Percentiles rank a stretch among this genome's conserved stretches.
Evolutionary conservation across 2,888 invertebrate genomes (phyloP).

Genomic region (Rhopalosiphum nymphaeae): DNA sequence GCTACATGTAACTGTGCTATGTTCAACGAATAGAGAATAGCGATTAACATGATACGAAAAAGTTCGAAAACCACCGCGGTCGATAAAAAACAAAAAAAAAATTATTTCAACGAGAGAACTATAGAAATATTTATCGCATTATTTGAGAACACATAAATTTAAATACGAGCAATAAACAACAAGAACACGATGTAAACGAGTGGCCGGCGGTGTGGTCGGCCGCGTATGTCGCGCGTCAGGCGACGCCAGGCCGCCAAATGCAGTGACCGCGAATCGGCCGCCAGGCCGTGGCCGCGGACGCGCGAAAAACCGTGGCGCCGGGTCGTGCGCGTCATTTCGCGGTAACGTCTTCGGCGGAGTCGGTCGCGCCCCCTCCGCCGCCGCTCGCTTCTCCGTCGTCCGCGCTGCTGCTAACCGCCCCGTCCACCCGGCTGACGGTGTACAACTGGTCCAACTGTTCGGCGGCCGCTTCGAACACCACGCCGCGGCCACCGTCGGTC

Average conservation of each 20-base stretch:
- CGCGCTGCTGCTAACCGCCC: neutral
- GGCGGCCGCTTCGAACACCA: neutral
- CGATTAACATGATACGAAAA: too few species aligned
- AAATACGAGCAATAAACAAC: too few species aligned
- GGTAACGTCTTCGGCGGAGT: neutral
- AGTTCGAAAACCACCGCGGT: too few species aligned
- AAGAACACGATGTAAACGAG: neutral
- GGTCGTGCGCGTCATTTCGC: neutral
- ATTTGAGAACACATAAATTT: too few species aligned
- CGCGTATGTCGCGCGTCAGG: neutral
- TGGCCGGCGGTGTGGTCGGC: neutral
- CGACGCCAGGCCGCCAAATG: neutral
- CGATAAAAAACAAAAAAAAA: too few species aligned
- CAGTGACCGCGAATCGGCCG: neutral
- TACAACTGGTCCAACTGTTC: conserved; percentile 24
- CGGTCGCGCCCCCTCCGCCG: neutral
- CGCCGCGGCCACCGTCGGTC: neutral
- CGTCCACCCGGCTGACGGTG: neutral
- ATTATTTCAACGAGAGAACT: too few species aligned
- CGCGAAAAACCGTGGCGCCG: neutral
- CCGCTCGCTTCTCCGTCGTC: neutral
- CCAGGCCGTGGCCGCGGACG: neutral
- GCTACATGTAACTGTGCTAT: too few species aligned
- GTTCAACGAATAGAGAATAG: too few species aligned
- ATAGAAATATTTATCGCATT: too few species aligned